phyloP scores from a whole-genome alignment of 2,113 vertebrate genomes.

The Pelvicachromis taeniatus region DNA sequence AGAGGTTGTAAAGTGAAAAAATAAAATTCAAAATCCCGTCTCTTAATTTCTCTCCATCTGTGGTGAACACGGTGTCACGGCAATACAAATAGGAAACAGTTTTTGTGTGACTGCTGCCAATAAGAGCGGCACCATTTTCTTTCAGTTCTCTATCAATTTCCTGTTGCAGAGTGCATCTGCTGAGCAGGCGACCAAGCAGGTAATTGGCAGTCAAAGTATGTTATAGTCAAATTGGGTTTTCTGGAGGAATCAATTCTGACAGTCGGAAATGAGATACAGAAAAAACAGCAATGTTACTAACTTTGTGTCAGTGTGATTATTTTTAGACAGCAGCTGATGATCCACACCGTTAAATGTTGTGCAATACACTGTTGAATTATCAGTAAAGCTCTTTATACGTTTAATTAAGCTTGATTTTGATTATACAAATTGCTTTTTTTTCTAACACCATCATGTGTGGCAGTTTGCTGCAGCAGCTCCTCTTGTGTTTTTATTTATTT shows the following conservation, averaged over 20 bases:
- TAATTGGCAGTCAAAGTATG: conserved; percentile 29
- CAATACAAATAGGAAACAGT: not conserved
- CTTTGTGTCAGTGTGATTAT: not conserved
- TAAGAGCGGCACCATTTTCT: not conserved
- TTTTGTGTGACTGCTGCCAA: not conserved
- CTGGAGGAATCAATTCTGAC: conserved; percentile 5
- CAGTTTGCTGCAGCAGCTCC: not conserved
- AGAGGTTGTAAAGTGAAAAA: not conserved
- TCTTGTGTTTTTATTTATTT: not conserved
- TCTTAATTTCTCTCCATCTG: not conserved
- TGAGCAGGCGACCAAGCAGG: conserved; percentile 15
- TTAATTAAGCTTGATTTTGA: not conserved
- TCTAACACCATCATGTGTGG: rapidly evolving
- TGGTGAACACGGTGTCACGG: not conserved
- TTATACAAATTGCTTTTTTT: not conserved
- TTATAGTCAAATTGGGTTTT: not conserved
- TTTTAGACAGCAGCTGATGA: not conserved
- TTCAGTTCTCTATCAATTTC: conserved; percentile 18
- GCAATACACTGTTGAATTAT: not conserved
- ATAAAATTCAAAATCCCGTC: not conserved
- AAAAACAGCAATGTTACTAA: not conserved
- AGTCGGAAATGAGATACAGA: not conserved
- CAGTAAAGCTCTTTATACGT: not conserved
- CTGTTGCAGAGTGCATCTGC: not conserved
- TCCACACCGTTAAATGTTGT: not conserved